Evolutionary conservation across 2,113 vertebrate genomes (phyloP).

Genomic region (Daphoenositta chrysoptera): DNA sequence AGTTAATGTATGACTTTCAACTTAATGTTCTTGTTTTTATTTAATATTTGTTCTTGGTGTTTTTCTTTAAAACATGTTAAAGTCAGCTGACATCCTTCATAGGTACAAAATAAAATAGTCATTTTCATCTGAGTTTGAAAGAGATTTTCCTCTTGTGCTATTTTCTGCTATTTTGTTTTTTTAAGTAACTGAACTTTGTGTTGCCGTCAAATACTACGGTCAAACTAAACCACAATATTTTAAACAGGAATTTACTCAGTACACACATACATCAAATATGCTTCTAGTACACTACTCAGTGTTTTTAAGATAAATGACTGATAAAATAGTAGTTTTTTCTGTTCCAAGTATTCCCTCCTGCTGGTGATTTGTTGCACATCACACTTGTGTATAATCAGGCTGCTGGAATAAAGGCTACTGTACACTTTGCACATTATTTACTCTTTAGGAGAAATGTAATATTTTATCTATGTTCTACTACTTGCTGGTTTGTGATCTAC

Average conservation of each 20-base stretch:
- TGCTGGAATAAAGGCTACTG: background rate
- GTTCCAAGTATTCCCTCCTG: background rate
- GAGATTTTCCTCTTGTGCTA: background rate
- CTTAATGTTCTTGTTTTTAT: background rate
- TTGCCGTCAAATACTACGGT: background rate
- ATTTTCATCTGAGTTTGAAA: background rate
- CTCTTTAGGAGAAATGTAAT: background rate
- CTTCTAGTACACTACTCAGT: background rate
- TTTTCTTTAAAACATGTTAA: background rate
- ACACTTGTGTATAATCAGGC: background rate
- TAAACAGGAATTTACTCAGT: background rate
- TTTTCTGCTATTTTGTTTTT: background rate
- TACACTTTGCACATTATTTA: background rate
- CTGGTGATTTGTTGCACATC: background rate
- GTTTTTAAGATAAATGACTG: background rate
- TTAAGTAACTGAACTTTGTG: background rate
- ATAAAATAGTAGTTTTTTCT: background rate
- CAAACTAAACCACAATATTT: background rate
- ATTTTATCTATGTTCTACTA: background rate
- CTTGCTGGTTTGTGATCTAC: background rate
- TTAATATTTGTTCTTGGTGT: background rate
- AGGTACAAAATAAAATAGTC: background rate
- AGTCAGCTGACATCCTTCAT: background rate
- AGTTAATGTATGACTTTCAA: background rate
- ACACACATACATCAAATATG: background rate